Evolutionary conservation across 1,140 invertebrate species (phyloP).

Genomic region (Saccostrea cuccullata): DNA sequence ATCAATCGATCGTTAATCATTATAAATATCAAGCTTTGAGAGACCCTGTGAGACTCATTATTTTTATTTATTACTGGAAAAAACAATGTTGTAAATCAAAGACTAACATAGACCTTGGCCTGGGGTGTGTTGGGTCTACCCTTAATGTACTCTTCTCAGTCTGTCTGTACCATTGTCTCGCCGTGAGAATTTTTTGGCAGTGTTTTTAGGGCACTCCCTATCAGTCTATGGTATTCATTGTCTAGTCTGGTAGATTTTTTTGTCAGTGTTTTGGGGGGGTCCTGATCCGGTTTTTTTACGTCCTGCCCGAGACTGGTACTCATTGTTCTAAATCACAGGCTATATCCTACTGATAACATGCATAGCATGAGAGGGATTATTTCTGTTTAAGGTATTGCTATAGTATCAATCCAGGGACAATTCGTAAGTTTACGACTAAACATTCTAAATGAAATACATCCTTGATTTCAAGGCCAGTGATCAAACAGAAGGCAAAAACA

Average conservation of each 20-base stretch:
- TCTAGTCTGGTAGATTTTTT: conserved; percentile 15
- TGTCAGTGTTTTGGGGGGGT: conserved; percentile 4
- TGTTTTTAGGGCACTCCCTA: no score
- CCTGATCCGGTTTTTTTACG: not conserved
- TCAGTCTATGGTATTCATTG: not conserved
- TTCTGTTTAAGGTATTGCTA: not conserved
- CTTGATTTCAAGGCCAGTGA: not conserved
- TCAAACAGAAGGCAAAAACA: not conserved
- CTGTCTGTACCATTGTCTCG: no score
- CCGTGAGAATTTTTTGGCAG: no score
- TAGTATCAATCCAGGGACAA: no score
- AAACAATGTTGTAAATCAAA: conserved; percentile 17
- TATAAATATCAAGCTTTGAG: conserved; percentile 8
- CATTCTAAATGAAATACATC: no score
- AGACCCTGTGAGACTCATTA: not conserved
- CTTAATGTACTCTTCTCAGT: not conserved
- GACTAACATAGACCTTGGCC: not conserved
- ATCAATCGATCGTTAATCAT: not conserved
- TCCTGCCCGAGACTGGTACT: not conserved
- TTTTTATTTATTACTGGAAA: not conserved
- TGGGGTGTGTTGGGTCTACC: not conserved
- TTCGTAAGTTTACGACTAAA: no score
- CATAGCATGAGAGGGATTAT: not conserved
- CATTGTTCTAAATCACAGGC: not conserved
- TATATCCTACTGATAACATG: not conserved